Base-by-base conservation (phyloP, 2,888 invertebrate genomes). In the Thyatira batis region DNA sequence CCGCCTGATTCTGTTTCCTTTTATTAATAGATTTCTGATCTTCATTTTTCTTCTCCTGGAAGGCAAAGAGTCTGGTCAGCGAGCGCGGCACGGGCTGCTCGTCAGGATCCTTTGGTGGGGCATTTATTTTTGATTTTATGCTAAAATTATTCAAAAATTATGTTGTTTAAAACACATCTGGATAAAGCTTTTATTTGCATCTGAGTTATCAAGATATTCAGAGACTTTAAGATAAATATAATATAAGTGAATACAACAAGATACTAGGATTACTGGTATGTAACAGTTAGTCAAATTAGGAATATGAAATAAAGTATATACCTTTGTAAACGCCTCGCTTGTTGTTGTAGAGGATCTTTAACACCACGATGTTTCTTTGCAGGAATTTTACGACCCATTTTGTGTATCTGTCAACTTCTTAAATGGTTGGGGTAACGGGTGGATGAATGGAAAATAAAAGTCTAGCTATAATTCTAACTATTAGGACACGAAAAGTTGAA, bases 301-400 rank as follows among this genome's bases (percentile, higher is more conserved):
- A n/a, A n/a, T n/a, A n/a, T n/a, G n/a, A n/a, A 0, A 45, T 30
- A 13, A 21, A 23, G 11, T n/a, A 50, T 45, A 46, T 92, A 96
- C 97, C 93, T 94, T 68, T 93, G 90, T 49, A 94, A 80, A 60
- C 95, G 92, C 68, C 89, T 89, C 6, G 93, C 94, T 61, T 93
- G 93, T 80, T 97, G 97, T 71, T 94, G 94, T 21, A 95, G 80
- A 1, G 96, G 96, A 87, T 97, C 96, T 75, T 95, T 95, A 1
- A 96, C 93, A 20, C 96, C 96, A 60, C 94, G 93, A 73, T 97
- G 97, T 81, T 96, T 97, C 67, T 95, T 94, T 23, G 95, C 95
- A 23, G 96, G 96, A 76, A 97, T 97, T 93, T 96, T 97, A 49
- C 96, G 89, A 48, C 94, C 94, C 95, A 95, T 95, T 81, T 80